A percentile compares a stretch with the other conserved stretches of the same genome.
Evolutionary conservation across 2,113 vertebrate species (phyloP).

Genomic region (Pseudorasbora parva): DNA sequence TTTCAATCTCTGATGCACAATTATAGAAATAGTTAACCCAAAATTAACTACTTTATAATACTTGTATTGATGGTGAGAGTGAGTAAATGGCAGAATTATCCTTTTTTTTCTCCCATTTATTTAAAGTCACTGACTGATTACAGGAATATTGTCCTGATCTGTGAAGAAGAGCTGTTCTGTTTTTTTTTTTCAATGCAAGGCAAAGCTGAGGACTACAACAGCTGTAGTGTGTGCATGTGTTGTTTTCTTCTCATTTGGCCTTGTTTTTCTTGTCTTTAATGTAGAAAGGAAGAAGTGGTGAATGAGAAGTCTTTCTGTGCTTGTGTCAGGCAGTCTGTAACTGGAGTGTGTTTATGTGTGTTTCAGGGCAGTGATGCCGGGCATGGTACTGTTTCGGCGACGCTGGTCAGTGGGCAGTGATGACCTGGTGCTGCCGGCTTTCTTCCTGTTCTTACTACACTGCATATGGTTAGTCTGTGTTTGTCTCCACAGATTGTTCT

Average conservation of each 20-base stretch:
- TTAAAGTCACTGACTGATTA: not conserved
- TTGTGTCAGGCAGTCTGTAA: constrained; percentile 16
- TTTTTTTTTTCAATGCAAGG: not conserved
- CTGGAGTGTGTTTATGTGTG: constrained; percentile 30
- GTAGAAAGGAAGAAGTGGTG: constrained; percentile 32
- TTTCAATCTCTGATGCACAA: not conserved
- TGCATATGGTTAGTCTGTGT: constrained; percentile 87
- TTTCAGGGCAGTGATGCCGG: constrained; percentile 87
- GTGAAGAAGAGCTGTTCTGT: not conserved
- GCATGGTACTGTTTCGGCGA: constrained; percentile 98
- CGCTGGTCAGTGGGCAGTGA: constrained; percentile 99
- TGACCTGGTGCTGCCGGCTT: constrained; percentile 97
- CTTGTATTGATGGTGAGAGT: not conserved
- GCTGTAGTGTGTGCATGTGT: not conserved
- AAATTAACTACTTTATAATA: not conserved
- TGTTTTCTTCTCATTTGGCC: not conserved
- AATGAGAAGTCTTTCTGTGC: not conserved
- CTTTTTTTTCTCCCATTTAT: not conserved
- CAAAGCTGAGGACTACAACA: not conserved
- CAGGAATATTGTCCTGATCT: not conserved
- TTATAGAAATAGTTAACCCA: not conserved
- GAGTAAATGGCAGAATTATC: not conserved
- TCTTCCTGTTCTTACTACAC: constrained; percentile 97
- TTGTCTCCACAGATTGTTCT: not conserved
- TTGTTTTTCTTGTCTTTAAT: not conserved